Conservation (phyloP, 2,797 vertebrate genomes). For the Benthosema pterotum region DNA sequence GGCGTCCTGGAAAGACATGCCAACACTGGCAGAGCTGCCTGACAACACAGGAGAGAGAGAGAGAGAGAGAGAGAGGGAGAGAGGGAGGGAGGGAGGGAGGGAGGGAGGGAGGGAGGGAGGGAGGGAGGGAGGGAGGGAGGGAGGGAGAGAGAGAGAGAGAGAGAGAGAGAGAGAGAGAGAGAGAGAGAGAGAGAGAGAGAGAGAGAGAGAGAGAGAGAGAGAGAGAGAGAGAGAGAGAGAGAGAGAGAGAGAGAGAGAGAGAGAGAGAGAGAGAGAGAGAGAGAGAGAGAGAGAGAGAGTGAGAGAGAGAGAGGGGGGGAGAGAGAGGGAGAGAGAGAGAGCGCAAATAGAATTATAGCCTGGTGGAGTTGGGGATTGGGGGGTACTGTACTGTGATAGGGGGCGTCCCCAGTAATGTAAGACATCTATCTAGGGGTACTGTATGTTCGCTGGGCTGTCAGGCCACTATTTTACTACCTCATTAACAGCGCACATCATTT, state of each 20-base stretch:
- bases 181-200: slow-evolving; percentile 1
- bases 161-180: slow-evolving; percentile 3
- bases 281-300: background rate
- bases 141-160: background rate
- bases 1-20: slow-evolving; percentile 45
- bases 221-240: background rate
- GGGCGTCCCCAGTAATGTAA: slow-evolving; percentile 28
- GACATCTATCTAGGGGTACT: slow-evolving; percentile 45
- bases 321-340: background rate
- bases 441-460: slow-evolving; percentile 39
- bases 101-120: too few species aligned
- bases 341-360: background rate
- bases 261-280: background rate
- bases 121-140: background rate
- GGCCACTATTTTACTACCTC: slow-evolving; percentile 42
- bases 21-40: slow-evolving; percentile 3
- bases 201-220: background rate
- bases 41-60: slow-evolving; percentile 3
- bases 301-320: background rate
- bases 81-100: too few species aligned
- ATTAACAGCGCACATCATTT: slow-evolving; percentile 44
- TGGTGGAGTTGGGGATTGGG: background rate
- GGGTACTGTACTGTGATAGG: slow-evolving; percentile 1
- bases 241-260: background rate
- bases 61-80: background rate